Evolutionary conservation across 1,140 invertebrate species (phyloP).

Genomic region (Euura saliciscinereae): DNA sequence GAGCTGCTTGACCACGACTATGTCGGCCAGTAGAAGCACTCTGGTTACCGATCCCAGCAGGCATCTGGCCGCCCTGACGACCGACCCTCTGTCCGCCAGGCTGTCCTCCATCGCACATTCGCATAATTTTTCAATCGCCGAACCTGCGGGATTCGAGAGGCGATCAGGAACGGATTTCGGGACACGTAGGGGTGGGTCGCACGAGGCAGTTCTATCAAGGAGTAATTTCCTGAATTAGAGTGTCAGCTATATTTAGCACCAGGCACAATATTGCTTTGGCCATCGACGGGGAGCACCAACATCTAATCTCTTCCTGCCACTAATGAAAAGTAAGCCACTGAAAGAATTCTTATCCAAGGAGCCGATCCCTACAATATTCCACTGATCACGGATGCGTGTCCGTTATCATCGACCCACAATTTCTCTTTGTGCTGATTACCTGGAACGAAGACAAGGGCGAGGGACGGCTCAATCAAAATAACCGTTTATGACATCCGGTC

Average conservation of each 20-base stretch:
- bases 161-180: background rate
- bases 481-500: background rate
- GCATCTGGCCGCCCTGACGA: slow-evolving; percentile 91
- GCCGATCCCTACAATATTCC: too few species aligned
- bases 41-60: slow-evolving; percentile 94
- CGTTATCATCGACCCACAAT: too few species aligned
- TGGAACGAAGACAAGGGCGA: too few species aligned
- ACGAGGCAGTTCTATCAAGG: background rate
- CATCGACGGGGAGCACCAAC: background rate
- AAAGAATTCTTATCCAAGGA: too few species aligned
- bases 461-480: too few species aligned
- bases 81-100: slow-evolving; percentile 71
- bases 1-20: slow-evolving; percentile 96
- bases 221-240: slow-evolving; percentile 7
- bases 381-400: too few species aligned
- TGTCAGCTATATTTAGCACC: slow-evolving; percentile 2
- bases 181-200: background rate
- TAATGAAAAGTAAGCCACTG: background rate
- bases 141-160: slow-evolving; percentile 63
- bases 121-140: slow-evolving; percentile 88
- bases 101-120: slow-evolving; percentile 74
- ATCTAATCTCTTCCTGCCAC: background rate
- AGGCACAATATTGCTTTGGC: slow-evolving; percentile 7
- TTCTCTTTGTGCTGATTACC: too few species aligned
- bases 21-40: slow-evolving; percentile 97